These are phyloP conservation scores for Furcula furcula DNA, from an alignment of 2,888 invertebrate species.

Conservation along the genomic window DNA sequence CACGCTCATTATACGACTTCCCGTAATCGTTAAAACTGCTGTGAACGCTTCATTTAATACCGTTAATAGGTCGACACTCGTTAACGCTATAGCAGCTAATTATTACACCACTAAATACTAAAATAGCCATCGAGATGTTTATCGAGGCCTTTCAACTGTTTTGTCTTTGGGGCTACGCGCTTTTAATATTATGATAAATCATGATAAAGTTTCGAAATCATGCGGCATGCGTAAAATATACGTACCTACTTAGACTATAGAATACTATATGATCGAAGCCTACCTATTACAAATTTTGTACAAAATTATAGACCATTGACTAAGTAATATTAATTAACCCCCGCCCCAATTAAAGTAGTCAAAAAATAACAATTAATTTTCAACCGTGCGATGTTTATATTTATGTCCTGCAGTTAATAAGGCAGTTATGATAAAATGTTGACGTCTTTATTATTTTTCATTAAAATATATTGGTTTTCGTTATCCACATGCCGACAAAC, in stretches of 20 bases:
- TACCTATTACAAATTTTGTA: no score
- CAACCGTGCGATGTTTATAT: constrained; percentile 2
- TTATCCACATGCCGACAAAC: no score
- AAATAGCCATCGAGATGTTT: constrained; percentile 47
- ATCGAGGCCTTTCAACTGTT: constrained; percentile 27
- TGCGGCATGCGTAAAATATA: no score
- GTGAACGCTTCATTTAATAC: constrained; percentile 46
- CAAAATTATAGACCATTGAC: no score
- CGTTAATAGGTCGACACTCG: constrained; percentile 52
- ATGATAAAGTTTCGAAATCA: no score
- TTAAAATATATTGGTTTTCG: constrained; percentile 3
- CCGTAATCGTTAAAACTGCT: constrained; percentile 52
- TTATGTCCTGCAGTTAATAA: constrained; percentile 24
- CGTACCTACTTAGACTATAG: no score
- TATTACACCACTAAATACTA: constrained; percentile 49
- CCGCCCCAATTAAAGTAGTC: no score
- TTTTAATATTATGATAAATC: no score
- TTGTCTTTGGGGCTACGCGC: constrained; percentile 13
- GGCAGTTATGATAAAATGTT: constrained; percentile 20
- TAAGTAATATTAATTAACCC: no score
- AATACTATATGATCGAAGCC: no score
- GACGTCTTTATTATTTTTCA: constrained; percentile 15
- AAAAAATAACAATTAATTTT: constrained; percentile 9
- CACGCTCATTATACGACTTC: constrained; percentile 52
- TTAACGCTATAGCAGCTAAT: constrained; percentile 51